These are phyloP conservation scores for Acleris sparsana DNA, from an alignment of 2,888 invertebrate genomes.

Conservation along the genomic window DNA sequence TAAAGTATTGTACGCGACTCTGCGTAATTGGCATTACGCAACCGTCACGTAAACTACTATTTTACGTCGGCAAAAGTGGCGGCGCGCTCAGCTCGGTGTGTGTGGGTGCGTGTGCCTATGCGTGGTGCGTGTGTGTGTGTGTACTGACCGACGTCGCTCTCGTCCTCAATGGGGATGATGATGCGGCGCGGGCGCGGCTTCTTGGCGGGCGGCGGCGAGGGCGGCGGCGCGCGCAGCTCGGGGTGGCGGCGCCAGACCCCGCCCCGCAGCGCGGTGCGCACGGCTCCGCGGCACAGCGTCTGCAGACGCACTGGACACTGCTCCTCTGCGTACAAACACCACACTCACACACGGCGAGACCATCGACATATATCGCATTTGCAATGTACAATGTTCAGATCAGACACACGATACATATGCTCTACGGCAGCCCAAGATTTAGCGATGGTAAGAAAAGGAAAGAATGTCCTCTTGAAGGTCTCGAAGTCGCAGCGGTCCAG, in stretches of 20 bases:
- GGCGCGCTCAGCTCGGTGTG: slow-evolving; percentile 53
- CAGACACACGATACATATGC: too few relatives aligned
- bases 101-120: neutral
- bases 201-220: slow-evolving; percentile 43
- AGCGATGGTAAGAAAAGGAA: too few relatives aligned
- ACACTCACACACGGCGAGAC: too few relatives aligned
- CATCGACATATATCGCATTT: too few relatives aligned
- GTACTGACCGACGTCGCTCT: slow-evolving; percentile 60
- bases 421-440: too few relatives aligned
- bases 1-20: too few relatives aligned
- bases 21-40: too few relatives aligned
- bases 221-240: slow-evolving; percentile 56
- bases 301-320: slow-evolving; percentile 65
- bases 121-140: neutral
- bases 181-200: slow-evolving; percentile 55
- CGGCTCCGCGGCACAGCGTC: slow-evolving; percentile 56
- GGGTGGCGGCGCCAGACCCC: slow-evolving; percentile 58
- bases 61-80: slow-evolving; percentile 44
- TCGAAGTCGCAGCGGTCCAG: too few relatives aligned
- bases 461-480: too few relatives aligned
- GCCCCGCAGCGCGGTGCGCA: slow-evolving; percentile 58
- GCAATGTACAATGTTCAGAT: too few relatives aligned
- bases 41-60: too few relatives aligned
- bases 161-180: slow-evolving; percentile 67
- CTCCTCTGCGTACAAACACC: slow-evolving; percentile 50